A percentile compares a stretch with the other conserved stretches of the same genome.
Conservation (phyloP, 2,113 vertebrate species). For the Spilogale gracilis region DNA sequence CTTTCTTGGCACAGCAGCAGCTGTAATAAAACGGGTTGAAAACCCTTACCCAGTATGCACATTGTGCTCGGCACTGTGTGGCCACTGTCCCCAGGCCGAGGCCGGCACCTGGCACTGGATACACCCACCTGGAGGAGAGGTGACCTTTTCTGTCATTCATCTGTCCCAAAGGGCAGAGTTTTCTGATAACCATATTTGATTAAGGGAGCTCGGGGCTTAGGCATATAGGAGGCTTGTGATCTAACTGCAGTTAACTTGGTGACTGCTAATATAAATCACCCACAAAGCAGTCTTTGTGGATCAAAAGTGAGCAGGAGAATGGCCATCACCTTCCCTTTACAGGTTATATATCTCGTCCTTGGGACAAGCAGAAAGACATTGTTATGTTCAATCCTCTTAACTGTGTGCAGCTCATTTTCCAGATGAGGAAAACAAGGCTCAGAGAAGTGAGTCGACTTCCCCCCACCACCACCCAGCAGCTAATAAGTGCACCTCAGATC, state of each 20-base stretch:
- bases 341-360: background rate
- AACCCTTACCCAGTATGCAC: background rate
- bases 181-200: background rate
- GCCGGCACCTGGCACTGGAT: background rate
- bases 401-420: background rate
- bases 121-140: background rate
- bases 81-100: rapidly evolving
- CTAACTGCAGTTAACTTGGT: background rate
- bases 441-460: background rate
- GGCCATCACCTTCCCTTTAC: background rate
- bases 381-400: background rate
- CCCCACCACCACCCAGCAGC: background rate
- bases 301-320: background rate
- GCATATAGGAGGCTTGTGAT: background rate
- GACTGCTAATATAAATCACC: background rate
- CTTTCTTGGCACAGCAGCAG: rapidly evolving
- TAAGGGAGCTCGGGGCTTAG: background rate
- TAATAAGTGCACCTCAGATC: background rate
- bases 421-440: background rate
- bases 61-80: too few relatives aligned
- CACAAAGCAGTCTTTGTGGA: background rate
- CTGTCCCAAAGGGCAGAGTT: background rate
- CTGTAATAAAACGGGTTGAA: background rate
- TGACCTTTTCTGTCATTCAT: background rate
- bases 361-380: background rate